A percentile compares a stretch with the other conserved stretches of the same genome.
Evolutionary conservation across 37 sponge, comb jelly and placozoan genomes (phyloP).

Genomic region (Mnemiopsis leidyi): DNA sequence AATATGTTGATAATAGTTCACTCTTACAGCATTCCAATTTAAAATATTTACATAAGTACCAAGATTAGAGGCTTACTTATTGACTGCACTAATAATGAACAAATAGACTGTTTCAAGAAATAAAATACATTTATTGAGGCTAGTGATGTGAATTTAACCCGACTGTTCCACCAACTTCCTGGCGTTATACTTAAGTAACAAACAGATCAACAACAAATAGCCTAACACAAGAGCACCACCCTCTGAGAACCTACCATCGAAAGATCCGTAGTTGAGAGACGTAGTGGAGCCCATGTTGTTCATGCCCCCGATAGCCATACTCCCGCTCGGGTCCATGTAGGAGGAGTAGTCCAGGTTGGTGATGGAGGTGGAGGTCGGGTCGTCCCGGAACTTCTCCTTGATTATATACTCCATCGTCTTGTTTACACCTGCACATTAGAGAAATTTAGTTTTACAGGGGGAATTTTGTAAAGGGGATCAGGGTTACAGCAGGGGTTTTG

Average conservation of each 20-base stretch:
- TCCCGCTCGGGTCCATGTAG: not conserved
- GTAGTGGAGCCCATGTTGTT: not conserved
- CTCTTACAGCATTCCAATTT: too few relatives aligned
- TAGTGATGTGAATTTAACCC: too few relatives aligned
- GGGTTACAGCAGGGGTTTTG: too few relatives aligned
- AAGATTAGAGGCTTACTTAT: too few relatives aligned
- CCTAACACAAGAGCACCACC: not conserved
- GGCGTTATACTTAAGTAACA: too few relatives aligned
- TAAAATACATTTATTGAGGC: too few relatives aligned
- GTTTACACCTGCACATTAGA: conserved; percentile 46
- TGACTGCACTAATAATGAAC: too few relatives aligned
- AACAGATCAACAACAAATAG: not conserved
- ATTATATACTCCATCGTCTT: conserved; percentile 28
- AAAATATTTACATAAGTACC: too few relatives aligned
- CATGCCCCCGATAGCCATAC: not conserved
- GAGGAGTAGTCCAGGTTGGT: conserved; percentile 51
- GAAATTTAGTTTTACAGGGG: too few relatives aligned
- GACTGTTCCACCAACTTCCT: too few relatives aligned
- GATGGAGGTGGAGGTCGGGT: conserved; percentile 61
- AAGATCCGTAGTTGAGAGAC: conserved; percentile 15
- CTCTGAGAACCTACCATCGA: not conserved
- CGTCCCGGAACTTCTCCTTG: conserved; percentile 56
- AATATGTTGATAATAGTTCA: not conserved
- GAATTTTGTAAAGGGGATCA: too few relatives aligned
- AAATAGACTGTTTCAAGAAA: too few relatives aligned